Conservation (phyloP, 1,140 invertebrate species). For the Chymomyza costata region DNA sequence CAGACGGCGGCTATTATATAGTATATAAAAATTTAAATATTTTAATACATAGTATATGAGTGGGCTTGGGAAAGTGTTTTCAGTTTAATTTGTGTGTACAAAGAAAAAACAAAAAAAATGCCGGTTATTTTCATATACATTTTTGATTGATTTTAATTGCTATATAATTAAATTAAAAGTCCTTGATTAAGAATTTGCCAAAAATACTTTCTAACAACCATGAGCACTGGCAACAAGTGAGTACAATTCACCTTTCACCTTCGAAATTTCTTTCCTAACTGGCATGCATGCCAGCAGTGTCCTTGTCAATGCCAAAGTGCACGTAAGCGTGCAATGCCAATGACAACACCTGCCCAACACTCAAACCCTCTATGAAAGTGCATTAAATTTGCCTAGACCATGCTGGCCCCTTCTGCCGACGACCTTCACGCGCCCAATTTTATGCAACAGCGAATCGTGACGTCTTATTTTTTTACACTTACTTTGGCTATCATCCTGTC, state of each 20-base stretch:
- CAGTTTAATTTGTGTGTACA: no score
- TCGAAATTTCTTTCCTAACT: no score
- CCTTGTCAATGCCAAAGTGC: conserved; percentile 52
- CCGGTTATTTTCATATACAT: conserved; percentile 24
- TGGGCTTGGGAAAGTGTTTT: no score
- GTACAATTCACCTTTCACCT: conserved; percentile 46
- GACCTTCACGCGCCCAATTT: conserved; percentile 52
- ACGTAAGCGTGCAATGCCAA: conserved; percentile 18
- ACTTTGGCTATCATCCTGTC: no score
- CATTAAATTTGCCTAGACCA: no score
- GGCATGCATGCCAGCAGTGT: conserved; percentile 33
- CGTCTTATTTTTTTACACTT: no score
- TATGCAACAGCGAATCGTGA: conserved; percentile 49
- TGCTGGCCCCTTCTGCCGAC: conserved; percentile 31
- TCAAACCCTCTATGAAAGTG: no score
- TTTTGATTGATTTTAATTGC: conserved; percentile 66
- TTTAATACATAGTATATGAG: conserved; percentile 13
- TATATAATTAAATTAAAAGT: conserved; percentile 41
- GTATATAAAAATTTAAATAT: conserved; percentile 22
- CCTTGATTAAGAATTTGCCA: no score
- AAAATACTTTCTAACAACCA: no score
- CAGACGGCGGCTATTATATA: no score
- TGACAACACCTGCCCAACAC: conserved; percentile 5
- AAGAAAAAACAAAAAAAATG: not conserved
- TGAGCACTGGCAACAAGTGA: conserved; percentile 63